phyloP scores from a whole-genome alignment of 2,113 vertebrate species.

The Patagioenas fasciata region DNA sequence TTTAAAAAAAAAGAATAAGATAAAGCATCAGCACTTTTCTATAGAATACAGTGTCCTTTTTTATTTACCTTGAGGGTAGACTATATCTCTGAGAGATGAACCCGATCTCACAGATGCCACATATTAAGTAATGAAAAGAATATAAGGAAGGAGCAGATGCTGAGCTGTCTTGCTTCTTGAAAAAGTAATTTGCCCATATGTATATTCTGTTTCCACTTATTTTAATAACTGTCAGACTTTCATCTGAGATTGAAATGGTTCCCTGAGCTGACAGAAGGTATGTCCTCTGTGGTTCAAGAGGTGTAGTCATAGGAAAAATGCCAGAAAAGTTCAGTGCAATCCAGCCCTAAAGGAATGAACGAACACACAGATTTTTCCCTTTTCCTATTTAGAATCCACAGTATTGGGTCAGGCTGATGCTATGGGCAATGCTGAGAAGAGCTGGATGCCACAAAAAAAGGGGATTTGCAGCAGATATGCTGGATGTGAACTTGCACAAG shows the following conservation, averaged over 20 bases:
- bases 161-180: background rate
- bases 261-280: background rate
- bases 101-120: background rate
- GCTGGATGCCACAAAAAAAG: background rate
- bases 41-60: background rate
- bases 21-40: background rate
- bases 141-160: background rate
- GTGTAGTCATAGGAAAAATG: background rate
- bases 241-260: background rate
- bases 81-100: background rate
- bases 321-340: background rate
- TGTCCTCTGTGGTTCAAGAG: background rate
- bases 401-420: background rate
- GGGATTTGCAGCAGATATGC: background rate
- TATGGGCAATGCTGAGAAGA: background rate
- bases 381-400: background rate
- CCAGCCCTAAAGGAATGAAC: background rate
- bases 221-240: background rate
- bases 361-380: background rate
- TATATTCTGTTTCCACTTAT: background rate
- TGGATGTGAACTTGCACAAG: background rate
- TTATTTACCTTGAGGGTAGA: background rate
- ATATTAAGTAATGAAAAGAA: background rate
- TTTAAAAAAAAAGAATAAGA: too few species aligned
- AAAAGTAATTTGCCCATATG: background rate